Evolutionary conservation across 2,113 vertebrate genomes (phyloP).

Genomic region (Australoheros scitulus): DNA sequence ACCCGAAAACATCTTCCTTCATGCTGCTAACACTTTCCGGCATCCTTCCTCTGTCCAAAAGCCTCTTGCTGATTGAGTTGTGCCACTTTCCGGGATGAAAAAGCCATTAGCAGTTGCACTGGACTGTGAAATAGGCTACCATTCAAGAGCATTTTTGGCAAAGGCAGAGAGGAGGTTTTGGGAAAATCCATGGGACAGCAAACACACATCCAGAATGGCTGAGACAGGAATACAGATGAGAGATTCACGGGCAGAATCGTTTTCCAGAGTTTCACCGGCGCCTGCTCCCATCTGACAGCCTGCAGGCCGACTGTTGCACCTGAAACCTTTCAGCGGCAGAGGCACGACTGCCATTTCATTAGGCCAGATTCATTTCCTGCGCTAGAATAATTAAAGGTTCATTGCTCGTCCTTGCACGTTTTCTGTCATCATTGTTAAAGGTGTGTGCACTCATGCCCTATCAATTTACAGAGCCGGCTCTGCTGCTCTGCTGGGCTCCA

Average conservation of each 20-base stretch:
- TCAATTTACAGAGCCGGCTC: conserved; percentile 15
- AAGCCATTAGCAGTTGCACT: conserved; percentile 70
- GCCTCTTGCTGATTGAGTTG: conserved; percentile 68
- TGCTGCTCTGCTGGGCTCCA: conserved; percentile 25
- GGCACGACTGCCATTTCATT: neutral
- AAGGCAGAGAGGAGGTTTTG: conserved; percentile 45
- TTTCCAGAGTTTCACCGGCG: neutral
- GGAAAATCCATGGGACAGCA: conserved; percentile 56
- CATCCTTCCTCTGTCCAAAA: conserved; percentile 41
- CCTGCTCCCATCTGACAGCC: conserved; percentile 27
- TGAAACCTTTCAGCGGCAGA: too few species aligned
- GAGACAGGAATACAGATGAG: conserved; percentile 53
- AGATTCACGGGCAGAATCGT: neutral
- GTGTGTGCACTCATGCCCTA: conserved; percentile 15
- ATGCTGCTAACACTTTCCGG: conserved; percentile 21
- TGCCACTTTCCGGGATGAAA: conserved; percentile 62
- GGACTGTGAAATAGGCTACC: conserved; percentile 77
- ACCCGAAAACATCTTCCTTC: conserved; percentile 7
- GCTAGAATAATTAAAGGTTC: conserved; percentile 31
- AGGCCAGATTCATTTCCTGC: conserved; percentile 30
- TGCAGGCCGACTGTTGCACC: neutral
- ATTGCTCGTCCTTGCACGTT: conserved; percentile 36
- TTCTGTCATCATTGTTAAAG: conserved; percentile 19
- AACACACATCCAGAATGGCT: conserved; percentile 51
- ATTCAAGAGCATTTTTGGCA: conserved; percentile 69